Evolutionary conservation across 1,140 invertebrate genomes (phyloP).

Genomic region (Caenorhabditis tropicalis): DNA sequence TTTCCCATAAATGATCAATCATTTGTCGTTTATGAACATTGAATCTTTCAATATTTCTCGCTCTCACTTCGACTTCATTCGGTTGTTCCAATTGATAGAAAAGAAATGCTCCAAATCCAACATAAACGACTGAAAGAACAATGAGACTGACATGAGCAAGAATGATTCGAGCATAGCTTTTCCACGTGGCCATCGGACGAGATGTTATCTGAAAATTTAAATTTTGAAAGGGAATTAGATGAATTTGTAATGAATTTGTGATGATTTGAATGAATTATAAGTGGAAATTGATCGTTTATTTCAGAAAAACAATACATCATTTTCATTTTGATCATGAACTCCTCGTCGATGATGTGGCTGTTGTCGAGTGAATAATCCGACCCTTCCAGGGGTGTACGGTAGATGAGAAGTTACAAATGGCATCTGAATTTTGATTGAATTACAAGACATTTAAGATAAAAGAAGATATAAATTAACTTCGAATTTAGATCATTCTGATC

Average conservation of each 20-base stretch:
- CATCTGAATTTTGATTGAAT: constrained; percentile 24
- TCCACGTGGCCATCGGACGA: constrained; percentile 56
- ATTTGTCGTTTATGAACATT: constrained; percentile 47
- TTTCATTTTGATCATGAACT: constrained; percentile 12
- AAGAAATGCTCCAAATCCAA: constrained; percentile 52
- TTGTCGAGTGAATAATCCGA: neutral
- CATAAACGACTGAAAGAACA: constrained; percentile 57
- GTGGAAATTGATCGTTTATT: neutral
- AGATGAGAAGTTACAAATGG: constrained; percentile 46
- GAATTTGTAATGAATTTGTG: no score
- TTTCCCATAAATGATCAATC: constrained; percentile 56
- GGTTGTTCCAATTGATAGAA: constrained; percentile 61
- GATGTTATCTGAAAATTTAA: constrained; percentile 50
- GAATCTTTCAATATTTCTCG: constrained; percentile 34
- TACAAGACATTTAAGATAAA: no score
- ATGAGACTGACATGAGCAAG: constrained; percentile 60
- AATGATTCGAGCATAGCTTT: constrained; percentile 58
- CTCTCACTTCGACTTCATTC: constrained; percentile 51
- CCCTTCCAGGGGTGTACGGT: constrained; percentile 36
- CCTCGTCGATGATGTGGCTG: neutral
- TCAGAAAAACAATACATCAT: constrained; percentile 18
- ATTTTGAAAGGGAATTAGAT: neutral
- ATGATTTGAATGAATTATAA: no score
- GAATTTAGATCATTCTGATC: no score
- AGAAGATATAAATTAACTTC: no score